Conservation (phyloP, 2,888 invertebrate genomes). For the Drosophila melanosoma region DNA sequence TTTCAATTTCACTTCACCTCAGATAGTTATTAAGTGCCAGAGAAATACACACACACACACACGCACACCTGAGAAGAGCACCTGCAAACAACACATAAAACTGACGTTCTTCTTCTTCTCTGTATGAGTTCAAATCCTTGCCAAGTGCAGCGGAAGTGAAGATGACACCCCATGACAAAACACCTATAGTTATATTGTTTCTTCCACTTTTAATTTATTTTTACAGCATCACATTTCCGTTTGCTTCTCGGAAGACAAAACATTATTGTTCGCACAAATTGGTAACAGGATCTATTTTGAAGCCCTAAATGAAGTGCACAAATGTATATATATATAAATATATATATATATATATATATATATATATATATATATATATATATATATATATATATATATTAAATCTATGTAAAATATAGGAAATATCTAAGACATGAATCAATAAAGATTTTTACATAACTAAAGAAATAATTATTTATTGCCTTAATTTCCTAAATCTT, state of each 20-base stretch:
- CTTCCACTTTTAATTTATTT: constrained; percentile 54
- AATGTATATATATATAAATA: too few relatives aligned
- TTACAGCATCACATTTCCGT: constrained; percentile 65
- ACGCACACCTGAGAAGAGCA: constrained; percentile 24
- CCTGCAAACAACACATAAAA: constrained; percentile 24
- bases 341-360: neutral
- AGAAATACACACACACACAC: constrained; percentile 13
- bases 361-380: too few relatives aligned
- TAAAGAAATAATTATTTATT: neutral
- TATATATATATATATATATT: neutral
- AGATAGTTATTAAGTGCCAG: constrained; percentile 27
- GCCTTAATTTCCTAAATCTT: neutral
- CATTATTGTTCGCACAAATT: constrained; percentile 50
- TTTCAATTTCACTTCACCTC: constrained; percentile 62
- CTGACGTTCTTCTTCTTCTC: constrained; percentile 22
- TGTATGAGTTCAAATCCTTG: neutral
- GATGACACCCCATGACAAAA: constrained; percentile 61
- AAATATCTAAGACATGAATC: neutral
- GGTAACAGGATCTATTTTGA: constrained; percentile 40
- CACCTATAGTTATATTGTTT: constrained; percentile 43
- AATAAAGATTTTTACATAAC: neutral
- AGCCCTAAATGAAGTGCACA: too few relatives aligned
- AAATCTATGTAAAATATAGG: neutral
- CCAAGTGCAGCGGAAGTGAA: constrained; percentile 55
- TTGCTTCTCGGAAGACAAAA: constrained; percentile 42